phyloP scores from a whole-genome alignment of 2,113 vertebrate genomes.

The Platysternon megacephalum region DNA sequence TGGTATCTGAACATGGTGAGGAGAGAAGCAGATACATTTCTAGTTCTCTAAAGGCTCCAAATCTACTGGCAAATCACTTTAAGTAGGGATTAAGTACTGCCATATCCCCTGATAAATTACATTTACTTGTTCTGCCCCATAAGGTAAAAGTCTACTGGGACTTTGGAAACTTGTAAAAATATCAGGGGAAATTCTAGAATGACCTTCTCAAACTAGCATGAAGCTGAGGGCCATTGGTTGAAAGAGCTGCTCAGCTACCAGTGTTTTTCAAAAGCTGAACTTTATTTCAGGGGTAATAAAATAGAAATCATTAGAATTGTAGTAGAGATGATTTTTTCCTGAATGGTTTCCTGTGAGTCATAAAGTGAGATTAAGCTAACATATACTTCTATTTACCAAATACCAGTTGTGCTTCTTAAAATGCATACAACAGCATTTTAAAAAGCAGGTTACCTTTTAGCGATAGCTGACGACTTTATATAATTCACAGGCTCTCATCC shows the following conservation, averaged over 20 bases:
- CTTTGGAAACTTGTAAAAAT: neutral
- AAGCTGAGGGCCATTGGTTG: neutral
- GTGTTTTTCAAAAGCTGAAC: neutral
- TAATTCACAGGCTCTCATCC: neutral
- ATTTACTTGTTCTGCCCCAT: neutral
- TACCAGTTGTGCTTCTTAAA: neutral
- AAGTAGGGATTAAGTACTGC: neutral
- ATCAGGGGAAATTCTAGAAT: neutral
- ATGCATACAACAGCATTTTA: neutral
- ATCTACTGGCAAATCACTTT: neutral
- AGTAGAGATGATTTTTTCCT: neutral
- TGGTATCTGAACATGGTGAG: neutral
- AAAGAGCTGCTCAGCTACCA: neutral
- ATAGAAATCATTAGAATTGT: neutral
- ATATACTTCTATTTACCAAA: neutral
- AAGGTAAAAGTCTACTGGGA: neutral
- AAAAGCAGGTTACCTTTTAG: neutral
- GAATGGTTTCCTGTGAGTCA: neutral
- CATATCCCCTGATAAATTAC: neutral
- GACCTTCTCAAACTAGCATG: neutral
- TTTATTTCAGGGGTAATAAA: accelerated
- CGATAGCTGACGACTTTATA: neutral
- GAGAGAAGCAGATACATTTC: neutral
- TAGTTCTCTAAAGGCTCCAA: neutral
- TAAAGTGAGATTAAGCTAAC: neutral